These are phyloP conservation scores for Erebia ligea DNA, from an alignment of 2,888 invertebrate genomes.

Conservation along the genomic window DNA sequence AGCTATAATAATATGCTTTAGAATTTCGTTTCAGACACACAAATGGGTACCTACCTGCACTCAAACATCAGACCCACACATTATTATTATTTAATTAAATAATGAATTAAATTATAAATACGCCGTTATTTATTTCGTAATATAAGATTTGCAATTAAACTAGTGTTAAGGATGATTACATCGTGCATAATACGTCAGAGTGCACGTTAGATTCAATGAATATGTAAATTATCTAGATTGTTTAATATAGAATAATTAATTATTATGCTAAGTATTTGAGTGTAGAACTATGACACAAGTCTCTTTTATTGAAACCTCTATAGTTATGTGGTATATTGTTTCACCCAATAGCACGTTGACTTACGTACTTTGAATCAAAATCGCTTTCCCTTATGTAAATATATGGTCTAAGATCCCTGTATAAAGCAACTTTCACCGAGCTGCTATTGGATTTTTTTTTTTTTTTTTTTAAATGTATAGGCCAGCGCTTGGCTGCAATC, in stretches of 20 bases:
- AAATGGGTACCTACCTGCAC: not conserved
- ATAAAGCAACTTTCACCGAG: too few relatives aligned
- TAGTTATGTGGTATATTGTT: not conserved
- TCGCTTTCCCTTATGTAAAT: not conserved
- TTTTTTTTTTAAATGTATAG: too few relatives aligned
- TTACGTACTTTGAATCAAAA: not conserved
- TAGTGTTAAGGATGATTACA: not conserved
- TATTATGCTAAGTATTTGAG: not conserved
- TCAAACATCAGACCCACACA: not conserved
- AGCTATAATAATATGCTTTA: conserved; percentile 72
- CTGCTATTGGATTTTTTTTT: too few relatives aligned
- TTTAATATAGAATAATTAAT: not conserved
- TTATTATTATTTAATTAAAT: not conserved
- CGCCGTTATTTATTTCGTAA: not conserved
- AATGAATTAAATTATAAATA: conserved; percentile 7
- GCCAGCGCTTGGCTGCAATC: too few relatives aligned
- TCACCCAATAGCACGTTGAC: too few relatives aligned
- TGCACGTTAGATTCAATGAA: not conserved
- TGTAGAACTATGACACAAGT: not conserved
- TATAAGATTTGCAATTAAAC: conserved; percentile 3
- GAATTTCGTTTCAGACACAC: conserved; percentile 79
- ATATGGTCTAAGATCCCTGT: too few relatives aligned
- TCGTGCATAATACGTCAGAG: not conserved
- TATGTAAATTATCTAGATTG: not conserved
- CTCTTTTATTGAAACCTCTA: not conserved